These are phyloP conservation scores for Xestia c-nigrum DNA, from an alignment of 2,888 invertebrate species.

Conservation along the genomic window DNA sequence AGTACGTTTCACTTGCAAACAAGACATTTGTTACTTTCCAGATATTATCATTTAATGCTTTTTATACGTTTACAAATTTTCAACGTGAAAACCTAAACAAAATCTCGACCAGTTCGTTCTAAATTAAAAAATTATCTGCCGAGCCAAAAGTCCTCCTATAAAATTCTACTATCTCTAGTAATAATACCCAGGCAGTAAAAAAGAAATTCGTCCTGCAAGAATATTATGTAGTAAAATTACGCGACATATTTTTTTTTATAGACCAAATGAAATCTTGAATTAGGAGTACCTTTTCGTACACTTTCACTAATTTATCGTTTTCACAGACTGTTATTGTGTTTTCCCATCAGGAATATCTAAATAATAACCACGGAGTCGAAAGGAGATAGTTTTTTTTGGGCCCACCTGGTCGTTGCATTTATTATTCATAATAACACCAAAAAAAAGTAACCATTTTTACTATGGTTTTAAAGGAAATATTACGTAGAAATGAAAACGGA, in stretches of 20 bases:
- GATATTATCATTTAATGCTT: not conserved
- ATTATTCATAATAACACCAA: too few relatives aligned
- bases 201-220: slow-evolving; percentile 17
- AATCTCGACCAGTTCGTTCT: not conserved
- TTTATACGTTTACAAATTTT: not conserved
- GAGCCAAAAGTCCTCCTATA: slow-evolving; percentile 6
- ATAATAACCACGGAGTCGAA: not conserved
- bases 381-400: too few relatives aligned
- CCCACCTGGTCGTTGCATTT: too few relatives aligned
- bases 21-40: not conserved
- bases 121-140: slow-evolving; percentile 24
- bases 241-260: slow-evolving; percentile 48
- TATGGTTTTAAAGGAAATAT: too few relatives aligned
- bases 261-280: slow-evolving; percentile 38
- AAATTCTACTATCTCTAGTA: slow-evolving; percentile 38
- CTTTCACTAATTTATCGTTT: slow-evolving; percentile 25
- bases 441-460: too few relatives aligned
- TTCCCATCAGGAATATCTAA: not conserved
- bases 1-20: not conserved
- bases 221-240: slow-evolving; percentile 43
- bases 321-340: not conserved
- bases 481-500: too few relatives aligned
- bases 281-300: slow-evolving; percentile 12
- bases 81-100: not conserved
- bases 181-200: slow-evolving; percentile 37